Evolutionary conservation across 2,113 vertebrate genomes (phyloP).

Genomic region (Mionectes macconnelli): DNA sequence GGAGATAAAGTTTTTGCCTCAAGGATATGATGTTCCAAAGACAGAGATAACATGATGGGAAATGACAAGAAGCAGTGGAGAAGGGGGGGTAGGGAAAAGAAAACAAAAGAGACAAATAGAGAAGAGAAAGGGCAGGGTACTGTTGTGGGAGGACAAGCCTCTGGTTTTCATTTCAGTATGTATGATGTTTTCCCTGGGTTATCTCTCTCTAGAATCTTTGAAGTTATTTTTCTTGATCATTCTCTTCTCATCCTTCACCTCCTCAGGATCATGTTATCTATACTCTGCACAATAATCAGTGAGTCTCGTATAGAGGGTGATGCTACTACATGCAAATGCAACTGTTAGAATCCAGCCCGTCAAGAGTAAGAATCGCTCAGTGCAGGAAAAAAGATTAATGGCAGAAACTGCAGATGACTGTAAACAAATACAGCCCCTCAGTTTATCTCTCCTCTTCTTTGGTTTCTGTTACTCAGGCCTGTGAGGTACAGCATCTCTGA

Average conservation of each 20-base stretch:
- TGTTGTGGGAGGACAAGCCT: background rate
- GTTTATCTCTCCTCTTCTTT: background rate
- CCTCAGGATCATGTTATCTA: background rate
- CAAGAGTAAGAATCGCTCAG: background rate
- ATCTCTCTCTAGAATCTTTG: background rate
- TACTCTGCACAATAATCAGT: background rate
- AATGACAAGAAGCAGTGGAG: conserved; percentile 27
- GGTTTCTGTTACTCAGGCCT: background rate
- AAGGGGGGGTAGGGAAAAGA: background rate
- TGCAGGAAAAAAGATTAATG: background rate
- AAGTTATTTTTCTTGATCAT: background rate
- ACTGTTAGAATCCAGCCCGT: background rate
- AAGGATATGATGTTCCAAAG: conserved; percentile 42
- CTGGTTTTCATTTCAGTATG: background rate
- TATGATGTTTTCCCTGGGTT: background rate
- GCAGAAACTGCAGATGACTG: background rate
- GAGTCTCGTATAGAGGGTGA: background rate
- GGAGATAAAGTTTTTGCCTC: conserved; percentile 43
- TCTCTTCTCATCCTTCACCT: background rate
- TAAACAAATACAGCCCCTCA: conserved; percentile 21
- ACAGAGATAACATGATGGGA: conserved; percentile 29
- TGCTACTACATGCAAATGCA: background rate
- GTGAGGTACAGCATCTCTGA: background rate
- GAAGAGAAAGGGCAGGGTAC: background rate
- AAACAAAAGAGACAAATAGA: background rate